phyloP scores from a whole-genome alignment of 2,113 vertebrate genomes.

The Burhinus bistriatus region DNA sequence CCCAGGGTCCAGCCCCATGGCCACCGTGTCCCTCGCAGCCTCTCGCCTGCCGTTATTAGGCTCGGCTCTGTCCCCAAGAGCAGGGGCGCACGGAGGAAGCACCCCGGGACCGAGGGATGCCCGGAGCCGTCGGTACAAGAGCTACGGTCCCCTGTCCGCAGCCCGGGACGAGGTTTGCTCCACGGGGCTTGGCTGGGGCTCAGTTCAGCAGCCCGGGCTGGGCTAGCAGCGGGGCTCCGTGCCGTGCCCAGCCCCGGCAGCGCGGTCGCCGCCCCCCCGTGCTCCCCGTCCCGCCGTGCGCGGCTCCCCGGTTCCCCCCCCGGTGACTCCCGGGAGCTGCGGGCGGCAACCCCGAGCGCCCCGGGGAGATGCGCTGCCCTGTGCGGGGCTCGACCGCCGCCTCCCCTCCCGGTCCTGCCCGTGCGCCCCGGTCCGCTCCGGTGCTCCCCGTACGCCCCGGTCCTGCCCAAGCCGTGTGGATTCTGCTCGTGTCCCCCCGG shows the following conservation, averaged over 20 bases:
- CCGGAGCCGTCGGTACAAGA: accelerated
- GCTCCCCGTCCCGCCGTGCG: not conserved
- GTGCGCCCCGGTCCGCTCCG: not conserved
- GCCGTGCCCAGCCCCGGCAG: not conserved
- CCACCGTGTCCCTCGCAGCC: accelerated
- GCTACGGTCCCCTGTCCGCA: not conserved
- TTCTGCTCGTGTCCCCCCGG: no score
- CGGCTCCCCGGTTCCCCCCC: not conserved
- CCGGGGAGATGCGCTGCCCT: not conserved
- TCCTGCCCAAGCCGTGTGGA: not conserved
- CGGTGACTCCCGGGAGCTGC: not conserved
- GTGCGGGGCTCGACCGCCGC: not conserved
- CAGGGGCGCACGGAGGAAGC: accelerated
- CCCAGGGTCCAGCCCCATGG: not conserved
- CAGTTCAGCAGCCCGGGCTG: not conserved
- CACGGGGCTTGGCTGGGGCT: accelerated
- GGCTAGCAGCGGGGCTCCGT: not conserved
- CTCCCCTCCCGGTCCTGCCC: not conserved
- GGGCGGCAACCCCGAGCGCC: not conserved
- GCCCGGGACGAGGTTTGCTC: not conserved
- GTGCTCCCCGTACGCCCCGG: not conserved
- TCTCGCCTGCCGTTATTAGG: accelerated
- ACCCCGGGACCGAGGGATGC: not conserved
- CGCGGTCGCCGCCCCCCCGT: not conserved
- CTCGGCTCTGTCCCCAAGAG: not conserved